Conservation (phyloP, 2,113 vertebrate genomes). For the Pampusana beccarii region DNA sequence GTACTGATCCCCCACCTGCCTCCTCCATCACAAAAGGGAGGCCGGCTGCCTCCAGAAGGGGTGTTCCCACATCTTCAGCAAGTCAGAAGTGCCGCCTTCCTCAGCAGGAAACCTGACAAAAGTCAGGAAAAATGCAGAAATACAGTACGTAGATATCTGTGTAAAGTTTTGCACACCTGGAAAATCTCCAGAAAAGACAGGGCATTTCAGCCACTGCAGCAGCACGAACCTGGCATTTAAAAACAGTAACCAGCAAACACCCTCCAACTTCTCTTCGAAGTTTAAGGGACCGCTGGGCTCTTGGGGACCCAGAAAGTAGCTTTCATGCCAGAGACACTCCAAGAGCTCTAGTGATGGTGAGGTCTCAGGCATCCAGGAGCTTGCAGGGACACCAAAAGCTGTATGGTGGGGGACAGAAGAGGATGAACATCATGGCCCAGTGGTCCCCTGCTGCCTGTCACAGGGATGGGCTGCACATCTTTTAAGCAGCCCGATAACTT, state of each 20-base stretch:
- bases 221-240: background rate
- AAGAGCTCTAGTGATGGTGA: background rate
- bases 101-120: background rate
- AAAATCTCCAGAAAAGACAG: background rate
- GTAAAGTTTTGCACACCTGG: background rate
- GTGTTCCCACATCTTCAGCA: background rate
- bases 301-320: background rate
- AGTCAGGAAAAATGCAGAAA: background rate
- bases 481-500: background rate
- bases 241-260: background rate
- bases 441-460: background rate
- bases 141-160: slow-evolving; percentile 21
- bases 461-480: background rate
- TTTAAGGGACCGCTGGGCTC: background rate
- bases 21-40: background rate
- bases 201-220: slow-evolving; percentile 19
- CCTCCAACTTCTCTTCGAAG: background rate
- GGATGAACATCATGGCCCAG: background rate
- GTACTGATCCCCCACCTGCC: background rate
- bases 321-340: background rate
- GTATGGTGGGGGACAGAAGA: background rate
- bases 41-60: background rate
- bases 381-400: background rate
- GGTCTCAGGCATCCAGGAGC: background rate
- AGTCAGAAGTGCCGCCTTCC: background rate